phyloP scores from a whole-genome alignment of 2,888 invertebrate genomes.

The Cyclophora punctaria region DNA sequence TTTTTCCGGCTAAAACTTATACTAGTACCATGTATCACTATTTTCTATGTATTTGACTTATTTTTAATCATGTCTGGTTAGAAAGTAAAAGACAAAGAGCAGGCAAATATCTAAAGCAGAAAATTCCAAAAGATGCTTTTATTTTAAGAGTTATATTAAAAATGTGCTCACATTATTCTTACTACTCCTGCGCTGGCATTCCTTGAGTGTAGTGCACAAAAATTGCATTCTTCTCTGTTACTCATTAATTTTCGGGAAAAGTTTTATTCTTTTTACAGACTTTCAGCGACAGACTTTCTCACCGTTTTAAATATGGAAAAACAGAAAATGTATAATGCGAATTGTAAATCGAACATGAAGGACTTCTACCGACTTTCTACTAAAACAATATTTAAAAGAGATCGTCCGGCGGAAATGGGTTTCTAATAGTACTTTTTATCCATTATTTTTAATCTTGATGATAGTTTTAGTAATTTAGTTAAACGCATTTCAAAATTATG shows the following conservation, averaged over 20 bases:
- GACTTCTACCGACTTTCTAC: neutral
- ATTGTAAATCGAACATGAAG: too few relatives aligned
- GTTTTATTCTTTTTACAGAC: too few relatives aligned
- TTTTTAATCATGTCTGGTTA: too few relatives aligned
- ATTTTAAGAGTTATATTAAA: neutral
- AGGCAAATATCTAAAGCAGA: neutral
- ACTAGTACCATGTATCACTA: too few relatives aligned
- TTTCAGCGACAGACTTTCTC: too few relatives aligned
- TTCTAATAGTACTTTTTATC: neutral
- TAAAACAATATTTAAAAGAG: neutral
- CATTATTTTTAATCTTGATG: slow-evolving; percentile 1
- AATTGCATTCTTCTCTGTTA: slow-evolving; percentile 11
- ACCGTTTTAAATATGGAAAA: too few relatives aligned
- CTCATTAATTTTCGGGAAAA: slow-evolving; percentile 5
- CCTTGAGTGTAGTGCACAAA: slow-evolving; percentile 6
- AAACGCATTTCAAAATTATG: neutral
- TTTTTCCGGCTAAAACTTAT: too few relatives aligned
- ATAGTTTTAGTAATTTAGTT: neutral
- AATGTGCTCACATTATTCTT: slow-evolving; percentile 5
- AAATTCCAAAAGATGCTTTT: neutral
- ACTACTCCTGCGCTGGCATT: slow-evolving; percentile 5
- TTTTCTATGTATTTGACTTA: too few relatives aligned
- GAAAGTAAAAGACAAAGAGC: neutral
- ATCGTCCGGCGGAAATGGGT: too few relatives aligned
- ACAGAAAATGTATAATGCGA: too few relatives aligned